These are phyloP conservation scores for Synergus itoensis DNA, from an alignment of 2,888 invertebrate species.

Conservation along the genomic window DNA sequence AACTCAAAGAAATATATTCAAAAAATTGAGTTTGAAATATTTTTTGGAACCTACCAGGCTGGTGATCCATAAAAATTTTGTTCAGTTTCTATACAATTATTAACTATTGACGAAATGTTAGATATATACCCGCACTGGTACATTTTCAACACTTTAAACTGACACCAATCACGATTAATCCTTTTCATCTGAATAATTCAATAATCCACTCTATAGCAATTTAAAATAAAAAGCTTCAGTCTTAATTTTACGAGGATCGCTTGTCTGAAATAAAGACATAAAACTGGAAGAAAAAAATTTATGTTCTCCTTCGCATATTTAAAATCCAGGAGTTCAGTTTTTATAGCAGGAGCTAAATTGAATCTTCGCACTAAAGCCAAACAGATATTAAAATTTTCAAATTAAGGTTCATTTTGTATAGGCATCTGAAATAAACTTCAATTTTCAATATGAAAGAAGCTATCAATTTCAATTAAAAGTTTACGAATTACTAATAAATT, in stretches of 20 bases:
- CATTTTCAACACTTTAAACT: conserved; percentile 21
- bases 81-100: background rate
- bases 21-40: background rate
- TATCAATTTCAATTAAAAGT: no score
- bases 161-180: conserved; percentile 29
- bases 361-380: background rate
- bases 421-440: background rate
- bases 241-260: background rate
- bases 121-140: no score
- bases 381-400: background rate
- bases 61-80: background rate
- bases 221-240: background rate
- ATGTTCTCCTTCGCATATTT: background rate
- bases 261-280: conserved; percentile 4
- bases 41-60: background rate
- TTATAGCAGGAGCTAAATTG: background rate
- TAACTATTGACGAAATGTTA: background rate
- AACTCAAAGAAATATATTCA: background rate
- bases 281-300: conserved; percentile 20
- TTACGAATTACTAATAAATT: background rate
- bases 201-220: conserved; percentile 19
- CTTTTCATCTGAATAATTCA: background rate
- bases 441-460: background rate
- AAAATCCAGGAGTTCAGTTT: background rate
- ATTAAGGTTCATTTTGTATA: background rate